Evolutionary conservation across 35 echinoderm and acorn worm species (phyloP).

Genomic region (Diadema setosum): DNA sequence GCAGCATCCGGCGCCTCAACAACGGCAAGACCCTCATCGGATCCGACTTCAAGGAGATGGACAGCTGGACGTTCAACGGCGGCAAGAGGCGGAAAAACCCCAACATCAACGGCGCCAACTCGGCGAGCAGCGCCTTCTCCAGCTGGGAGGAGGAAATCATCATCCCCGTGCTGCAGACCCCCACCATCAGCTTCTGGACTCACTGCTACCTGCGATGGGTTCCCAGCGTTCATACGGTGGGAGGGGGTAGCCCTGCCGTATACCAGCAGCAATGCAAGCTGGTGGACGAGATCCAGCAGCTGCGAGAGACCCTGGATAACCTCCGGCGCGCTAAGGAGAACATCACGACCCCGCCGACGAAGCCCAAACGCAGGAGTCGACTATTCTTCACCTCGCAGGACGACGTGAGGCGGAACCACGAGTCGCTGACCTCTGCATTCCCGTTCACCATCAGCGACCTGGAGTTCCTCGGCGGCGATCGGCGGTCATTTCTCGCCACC

Average conservation of each 20-base stretch:
- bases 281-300: slow-evolving; percentile 93
- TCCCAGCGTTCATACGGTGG: slow-evolving; percentile 81
- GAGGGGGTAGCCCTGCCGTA: slow-evolving; percentile 61
- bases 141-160: slow-evolving; percentile 32
- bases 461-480: slow-evolving; percentile 74
- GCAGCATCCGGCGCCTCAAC: slow-evolving; percentile 30
- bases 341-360: slow-evolving; percentile 6
- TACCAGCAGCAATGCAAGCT: slow-evolving; percentile 91
- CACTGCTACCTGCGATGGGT: slow-evolving; percentile 90
- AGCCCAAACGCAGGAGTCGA: slow-evolving; percentile 42
- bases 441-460: slow-evolving; percentile 92
- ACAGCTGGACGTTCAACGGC: slow-evolving; percentile 17
- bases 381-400: slow-evolving; percentile 56
- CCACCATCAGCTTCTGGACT: slow-evolving; percentile 91
- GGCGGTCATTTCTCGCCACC: slow-evolving; percentile 74
- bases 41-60: slow-evolving; percentile 9
- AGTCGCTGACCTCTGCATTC: slow-evolving; percentile 78
- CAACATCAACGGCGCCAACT: slow-evolving; percentile 62
- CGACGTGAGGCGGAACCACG: slow-evolving; percentile 9
- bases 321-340: slow-evolving; percentile 15
- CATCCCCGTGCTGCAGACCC: slow-evolving; percentile 27
- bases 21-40: slow-evolving; percentile 4
- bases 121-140: slow-evolving; percentile 12
- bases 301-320: slow-evolving; percentile 64
- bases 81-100: slow-evolving; percentile 21